These are phyloP conservation scores for Drosophila kepulauana DNA, from an alignment of 1,140 invertebrate genomes.

Conservation along the genomic window DNA sequence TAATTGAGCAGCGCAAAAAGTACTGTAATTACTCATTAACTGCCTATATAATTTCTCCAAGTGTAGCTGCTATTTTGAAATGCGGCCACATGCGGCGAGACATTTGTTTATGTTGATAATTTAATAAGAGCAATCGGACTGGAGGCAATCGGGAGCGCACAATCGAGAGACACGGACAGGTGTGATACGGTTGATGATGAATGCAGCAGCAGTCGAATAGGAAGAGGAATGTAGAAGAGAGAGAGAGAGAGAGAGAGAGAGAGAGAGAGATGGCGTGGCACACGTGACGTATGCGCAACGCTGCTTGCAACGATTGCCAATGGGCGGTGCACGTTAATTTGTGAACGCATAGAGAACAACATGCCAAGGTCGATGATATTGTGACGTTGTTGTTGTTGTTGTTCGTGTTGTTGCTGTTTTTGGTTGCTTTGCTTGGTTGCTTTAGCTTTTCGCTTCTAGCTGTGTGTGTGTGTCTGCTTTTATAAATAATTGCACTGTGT, in stretches of 20 bases:
- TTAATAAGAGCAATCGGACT: constrained; percentile 69
- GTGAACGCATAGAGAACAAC: constrained; percentile 22
- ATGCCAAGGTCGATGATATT: constrained; percentile 47
- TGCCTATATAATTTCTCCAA: constrained; percentile 3
- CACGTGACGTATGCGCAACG: constrained; percentile 68
- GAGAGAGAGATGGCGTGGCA: constrained; percentile 20
- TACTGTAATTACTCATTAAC: background rate
- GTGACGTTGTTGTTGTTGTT: constrained; percentile 28
- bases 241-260: too few relatives aligned
- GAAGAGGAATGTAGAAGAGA: background rate
- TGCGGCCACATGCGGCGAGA: constrained; percentile 59
- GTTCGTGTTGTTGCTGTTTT: constrained; percentile 16
- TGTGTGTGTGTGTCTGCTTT: constrained; percentile 57
- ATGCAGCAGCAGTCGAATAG: background rate
- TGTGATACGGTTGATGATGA: constrained; percentile 8
- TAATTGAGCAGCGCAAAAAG: too few relatives aligned
- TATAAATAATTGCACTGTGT: constrained; percentile 72
- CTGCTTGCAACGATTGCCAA: constrained; percentile 26
- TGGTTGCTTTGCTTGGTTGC: constrained; percentile 35
- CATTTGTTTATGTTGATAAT: constrained; percentile 81
- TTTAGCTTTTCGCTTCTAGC: constrained; percentile 10
- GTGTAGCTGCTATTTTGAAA: constrained; percentile 45
- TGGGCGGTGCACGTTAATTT: constrained; percentile 30
- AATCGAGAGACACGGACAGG: constrained; percentile 1
- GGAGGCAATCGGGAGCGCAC: constrained; percentile 21